Evolutionary conservation across 2,797 vertebrate species (phyloP).

Genomic region (Myoxocephalus aenaeus): DNA sequence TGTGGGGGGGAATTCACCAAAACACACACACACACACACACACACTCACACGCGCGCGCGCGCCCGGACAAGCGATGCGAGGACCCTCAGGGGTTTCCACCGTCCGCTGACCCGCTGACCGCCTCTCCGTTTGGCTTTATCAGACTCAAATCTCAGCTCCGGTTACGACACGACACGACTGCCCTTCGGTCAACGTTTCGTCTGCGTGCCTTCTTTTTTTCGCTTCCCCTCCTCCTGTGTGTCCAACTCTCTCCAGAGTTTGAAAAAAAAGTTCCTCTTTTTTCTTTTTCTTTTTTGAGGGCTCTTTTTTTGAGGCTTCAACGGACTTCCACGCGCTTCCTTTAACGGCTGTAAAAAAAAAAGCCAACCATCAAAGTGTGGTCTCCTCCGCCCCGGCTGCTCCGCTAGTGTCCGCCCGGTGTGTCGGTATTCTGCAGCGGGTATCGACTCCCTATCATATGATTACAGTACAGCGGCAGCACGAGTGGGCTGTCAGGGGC

Average conservation of each 20-base stretch:
- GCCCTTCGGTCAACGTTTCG: conserved; percentile 31
- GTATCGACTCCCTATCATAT: conserved; percentile 81
- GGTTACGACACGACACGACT: conserved; percentile 24
- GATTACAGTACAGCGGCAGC: conserved; percentile 79
- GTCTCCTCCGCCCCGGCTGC: conserved; percentile 46
- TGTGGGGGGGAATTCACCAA: conserved; percentile 5
- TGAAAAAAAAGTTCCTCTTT: conserved; percentile 67
- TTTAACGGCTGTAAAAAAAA: neutral
- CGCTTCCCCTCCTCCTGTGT: conserved; percentile 20
- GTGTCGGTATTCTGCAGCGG: conserved; percentile 74
- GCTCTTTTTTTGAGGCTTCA: conserved; percentile 24
- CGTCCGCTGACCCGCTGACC: conserved; percentile 57
- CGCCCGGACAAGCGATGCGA: conserved; percentile 52
- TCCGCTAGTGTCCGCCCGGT: conserved; percentile 55
- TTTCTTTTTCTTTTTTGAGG: neutral
- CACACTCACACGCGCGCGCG: neutral
- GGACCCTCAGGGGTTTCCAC: conserved; percentile 54
- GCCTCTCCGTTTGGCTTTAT: conserved; percentile 29
- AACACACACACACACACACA: conserved; percentile 3
- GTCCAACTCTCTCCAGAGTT: conserved; percentile 60
- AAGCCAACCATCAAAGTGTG: conserved; percentile 6
- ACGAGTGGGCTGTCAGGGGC: conserved; percentile 64
- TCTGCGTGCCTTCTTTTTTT: neutral
- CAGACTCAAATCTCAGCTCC: conserved; percentile 50
- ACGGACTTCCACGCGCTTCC: conserved; percentile 34